Conservation (phyloP, 2,797 vertebrate species). For the Muscicapa striata region DNA sequence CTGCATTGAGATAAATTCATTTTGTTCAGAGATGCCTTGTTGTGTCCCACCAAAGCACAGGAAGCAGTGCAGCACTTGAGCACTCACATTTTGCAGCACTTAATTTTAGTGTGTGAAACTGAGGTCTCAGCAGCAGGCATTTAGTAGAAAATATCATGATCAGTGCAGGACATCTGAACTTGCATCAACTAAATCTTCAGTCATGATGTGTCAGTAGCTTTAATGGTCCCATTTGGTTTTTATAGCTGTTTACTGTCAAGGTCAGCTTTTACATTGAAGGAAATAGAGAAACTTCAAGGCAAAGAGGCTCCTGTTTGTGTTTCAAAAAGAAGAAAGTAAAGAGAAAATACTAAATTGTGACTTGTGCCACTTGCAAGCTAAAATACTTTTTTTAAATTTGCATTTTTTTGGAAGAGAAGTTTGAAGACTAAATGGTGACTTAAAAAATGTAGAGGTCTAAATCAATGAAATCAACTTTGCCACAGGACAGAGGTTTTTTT, state of each 20-base stretch:
- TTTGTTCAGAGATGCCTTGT: background rate
- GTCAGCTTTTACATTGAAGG: background rate
- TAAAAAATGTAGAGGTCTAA: background rate
- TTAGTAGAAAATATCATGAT: background rate
- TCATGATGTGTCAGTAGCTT: background rate
- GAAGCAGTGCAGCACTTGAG: background rate
- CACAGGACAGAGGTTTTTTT: background rate
- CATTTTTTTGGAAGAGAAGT: background rate
- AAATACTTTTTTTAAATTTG: background rate
- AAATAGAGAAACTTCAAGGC: background rate
- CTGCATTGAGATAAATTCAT: background rate
- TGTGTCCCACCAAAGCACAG: background rate
- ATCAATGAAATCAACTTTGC: background rate
- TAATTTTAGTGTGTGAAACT: background rate
- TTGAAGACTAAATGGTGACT: background rate
- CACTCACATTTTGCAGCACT: background rate
- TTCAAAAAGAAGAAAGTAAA: background rate
- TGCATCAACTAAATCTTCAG: background rate
- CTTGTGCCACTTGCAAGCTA: background rate
- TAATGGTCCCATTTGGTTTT: background rate
- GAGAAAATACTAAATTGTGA: background rate
- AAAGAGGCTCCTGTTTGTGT: background rate
- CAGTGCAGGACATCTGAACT: background rate
- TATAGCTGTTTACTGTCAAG: background rate
- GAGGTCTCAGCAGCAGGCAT: background rate